phyloP scores from a whole-genome alignment of 2,113 vertebrate species.

The Mixornis gularis region DNA sequence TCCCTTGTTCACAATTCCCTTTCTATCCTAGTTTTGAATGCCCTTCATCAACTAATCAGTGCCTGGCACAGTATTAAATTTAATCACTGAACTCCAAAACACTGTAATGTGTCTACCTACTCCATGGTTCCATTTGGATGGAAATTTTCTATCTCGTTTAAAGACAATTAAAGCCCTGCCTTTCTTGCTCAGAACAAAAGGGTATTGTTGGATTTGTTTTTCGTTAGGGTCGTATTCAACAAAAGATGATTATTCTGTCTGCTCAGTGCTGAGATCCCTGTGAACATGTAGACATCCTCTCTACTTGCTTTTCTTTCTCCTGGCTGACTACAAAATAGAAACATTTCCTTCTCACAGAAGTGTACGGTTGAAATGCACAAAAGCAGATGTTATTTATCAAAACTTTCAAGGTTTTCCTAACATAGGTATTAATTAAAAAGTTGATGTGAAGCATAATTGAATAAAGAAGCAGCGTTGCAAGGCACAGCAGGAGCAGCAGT shows the following conservation, averaged over 20 bases:
- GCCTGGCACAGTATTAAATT: constrained; percentile 45
- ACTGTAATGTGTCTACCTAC: constrained; percentile 48
- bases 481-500: background rate
- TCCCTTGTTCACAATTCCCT: background rate
- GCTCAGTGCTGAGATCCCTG: constrained; percentile 20
- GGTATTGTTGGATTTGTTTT: constrained; percentile 53
- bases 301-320: constrained; percentile 15
- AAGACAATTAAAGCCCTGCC: constrained; percentile 51
- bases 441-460: background rate
- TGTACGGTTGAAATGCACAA: background rate
- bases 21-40: background rate
- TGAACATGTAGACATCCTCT: constrained; percentile 26
- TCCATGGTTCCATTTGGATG: constrained; percentile 45
- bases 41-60: constrained; percentile 35
- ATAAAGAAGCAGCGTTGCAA: background rate
- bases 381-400: constrained; percentile 11
- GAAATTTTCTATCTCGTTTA: constrained; percentile 54
- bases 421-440: constrained; percentile 12
- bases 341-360: background rate
- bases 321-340: background rate
- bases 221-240: constrained; percentile 22
- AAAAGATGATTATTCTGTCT: constrained; percentile 64
- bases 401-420: constrained; percentile 34
- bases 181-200: constrained; percentile 59
- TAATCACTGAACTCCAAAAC: constrained; percentile 46